A percentile compares a stretch with the other conserved stretches of the same genome.
Evolutionary conservation across 2,797 vertebrate genomes (phyloP).

Genomic region (Telmatherina bonti): DNA sequence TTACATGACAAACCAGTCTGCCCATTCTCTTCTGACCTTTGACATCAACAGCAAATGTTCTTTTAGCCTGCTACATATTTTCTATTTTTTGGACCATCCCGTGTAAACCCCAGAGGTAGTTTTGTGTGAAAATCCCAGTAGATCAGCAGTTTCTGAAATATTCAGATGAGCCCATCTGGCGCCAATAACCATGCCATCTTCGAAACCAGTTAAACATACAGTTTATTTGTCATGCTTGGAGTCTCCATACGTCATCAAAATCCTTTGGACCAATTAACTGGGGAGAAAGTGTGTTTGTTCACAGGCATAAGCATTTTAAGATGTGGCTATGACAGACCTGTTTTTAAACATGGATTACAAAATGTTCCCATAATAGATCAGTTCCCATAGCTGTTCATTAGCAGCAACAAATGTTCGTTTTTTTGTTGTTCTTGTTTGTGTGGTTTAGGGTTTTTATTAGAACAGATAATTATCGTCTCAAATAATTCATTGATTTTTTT

Average conservation of each 20-base stretch:
- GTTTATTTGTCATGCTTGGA: slow-evolving; percentile 2
- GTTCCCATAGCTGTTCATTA: neutral
- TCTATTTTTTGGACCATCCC: neutral
- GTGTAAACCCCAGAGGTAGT: neutral
- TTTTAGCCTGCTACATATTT: neutral
- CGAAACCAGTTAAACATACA: neutral
- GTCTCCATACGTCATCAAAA: slow-evolving; percentile 17
- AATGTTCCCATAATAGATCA: neutral
- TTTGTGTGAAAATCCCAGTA: neutral
- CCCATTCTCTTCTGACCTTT: neutral
- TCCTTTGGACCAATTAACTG: slow-evolving; percentile 4
- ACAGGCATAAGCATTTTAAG: slow-evolving; percentile 2
- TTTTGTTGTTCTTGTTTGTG: too few relatives aligned
- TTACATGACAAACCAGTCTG: neutral
- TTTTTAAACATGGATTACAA: neutral
- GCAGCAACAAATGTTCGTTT: neutral
- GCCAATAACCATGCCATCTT: neutral
- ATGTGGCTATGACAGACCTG: neutral
- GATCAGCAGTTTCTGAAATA: neutral
- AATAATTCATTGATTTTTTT: neutral
- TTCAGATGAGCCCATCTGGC: neutral
- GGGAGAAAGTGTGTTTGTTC: neutral
- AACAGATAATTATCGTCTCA: neutral
- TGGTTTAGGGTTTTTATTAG: too few relatives aligned
- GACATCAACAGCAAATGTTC: neutral